A percentile compares a stretch with the other conserved stretches of the same genome.
phyloP scores from a whole-genome alignment of 2,113 vertebrate species.

The Notothenia coriiceps region DNA sequence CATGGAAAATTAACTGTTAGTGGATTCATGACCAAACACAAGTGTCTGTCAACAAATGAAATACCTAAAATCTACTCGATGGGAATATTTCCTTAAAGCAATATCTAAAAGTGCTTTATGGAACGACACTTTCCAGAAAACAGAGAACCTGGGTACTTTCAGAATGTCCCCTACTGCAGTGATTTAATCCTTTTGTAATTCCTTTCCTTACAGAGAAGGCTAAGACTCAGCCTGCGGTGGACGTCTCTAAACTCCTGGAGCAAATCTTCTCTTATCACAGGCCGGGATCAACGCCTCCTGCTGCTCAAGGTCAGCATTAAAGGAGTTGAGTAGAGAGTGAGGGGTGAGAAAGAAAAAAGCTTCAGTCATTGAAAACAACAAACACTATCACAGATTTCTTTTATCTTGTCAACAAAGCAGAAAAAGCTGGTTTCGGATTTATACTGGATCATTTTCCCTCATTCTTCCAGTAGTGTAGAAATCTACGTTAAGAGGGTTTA shows the following conservation, averaged over 20 bases:
- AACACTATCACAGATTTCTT: background rate
- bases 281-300: background rate
- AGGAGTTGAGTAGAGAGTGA: background rate
- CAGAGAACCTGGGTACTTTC: no score
- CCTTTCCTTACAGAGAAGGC: conserved; percentile 37
- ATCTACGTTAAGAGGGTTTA: background rate
- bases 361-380: background rate
- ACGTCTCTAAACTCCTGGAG: conserved; percentile 36
- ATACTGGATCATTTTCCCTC: no score
- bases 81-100: no score
- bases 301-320: conserved; percentile 7
- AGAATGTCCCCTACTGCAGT: background rate
- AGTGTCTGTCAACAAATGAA: no score
- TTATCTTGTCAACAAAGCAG: background rate
- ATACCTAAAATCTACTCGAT: no score
- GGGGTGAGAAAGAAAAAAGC: background rate
- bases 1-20: no score
- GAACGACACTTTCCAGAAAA: no score
- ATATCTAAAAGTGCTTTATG: no score
- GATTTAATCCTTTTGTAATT: background rate
- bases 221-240: conserved; percentile 27
- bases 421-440: background rate
- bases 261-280: conserved; percentile 24
- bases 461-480: background rate
- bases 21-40: no score